phyloP scores from a whole-genome alignment of 2,797 vertebrate species.

The Phrynocephalus guinanensis region DNA sequence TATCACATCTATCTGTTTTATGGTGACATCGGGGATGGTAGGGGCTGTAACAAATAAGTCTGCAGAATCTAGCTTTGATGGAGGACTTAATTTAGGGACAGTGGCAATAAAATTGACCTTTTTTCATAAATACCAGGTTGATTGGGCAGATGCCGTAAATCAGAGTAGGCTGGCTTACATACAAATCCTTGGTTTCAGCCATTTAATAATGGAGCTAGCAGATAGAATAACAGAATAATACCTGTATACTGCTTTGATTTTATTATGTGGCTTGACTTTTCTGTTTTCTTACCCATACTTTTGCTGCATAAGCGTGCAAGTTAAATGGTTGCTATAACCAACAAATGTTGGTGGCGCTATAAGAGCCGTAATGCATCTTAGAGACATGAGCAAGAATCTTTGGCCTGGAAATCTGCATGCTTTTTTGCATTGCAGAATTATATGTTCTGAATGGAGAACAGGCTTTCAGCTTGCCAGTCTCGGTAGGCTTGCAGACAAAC shows the following conservation, averaged over 20 bases:
- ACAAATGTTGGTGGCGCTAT: background rate
- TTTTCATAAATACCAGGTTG: background rate
- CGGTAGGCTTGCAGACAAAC: background rate
- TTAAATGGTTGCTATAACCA: background rate
- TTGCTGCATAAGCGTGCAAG: background rate
- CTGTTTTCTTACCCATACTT: background rate
- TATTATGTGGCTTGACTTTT: background rate
- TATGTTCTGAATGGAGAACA: background rate
- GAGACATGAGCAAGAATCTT: background rate
- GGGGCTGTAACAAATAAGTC: background rate
- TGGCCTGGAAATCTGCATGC: background rate
- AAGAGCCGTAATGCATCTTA: background rate
- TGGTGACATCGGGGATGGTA: background rate
- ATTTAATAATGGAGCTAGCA: background rate
- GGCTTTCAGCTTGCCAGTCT: background rate
- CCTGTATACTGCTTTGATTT: background rate
- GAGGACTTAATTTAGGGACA: background rate
- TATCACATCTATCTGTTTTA: slow-evolving; percentile 1
- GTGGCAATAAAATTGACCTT: background rate
- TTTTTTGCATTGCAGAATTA: background rate
- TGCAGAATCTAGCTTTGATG: background rate
- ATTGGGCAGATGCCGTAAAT: background rate
- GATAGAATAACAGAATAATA: too few species aligned
- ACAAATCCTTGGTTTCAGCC: background rate
- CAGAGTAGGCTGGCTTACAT: background rate